Evolutionary conservation across 2,797 vertebrate species (phyloP), one percentile per base, ranked within the genome.

Genomic region (Monodelphis domestica): DNA sequence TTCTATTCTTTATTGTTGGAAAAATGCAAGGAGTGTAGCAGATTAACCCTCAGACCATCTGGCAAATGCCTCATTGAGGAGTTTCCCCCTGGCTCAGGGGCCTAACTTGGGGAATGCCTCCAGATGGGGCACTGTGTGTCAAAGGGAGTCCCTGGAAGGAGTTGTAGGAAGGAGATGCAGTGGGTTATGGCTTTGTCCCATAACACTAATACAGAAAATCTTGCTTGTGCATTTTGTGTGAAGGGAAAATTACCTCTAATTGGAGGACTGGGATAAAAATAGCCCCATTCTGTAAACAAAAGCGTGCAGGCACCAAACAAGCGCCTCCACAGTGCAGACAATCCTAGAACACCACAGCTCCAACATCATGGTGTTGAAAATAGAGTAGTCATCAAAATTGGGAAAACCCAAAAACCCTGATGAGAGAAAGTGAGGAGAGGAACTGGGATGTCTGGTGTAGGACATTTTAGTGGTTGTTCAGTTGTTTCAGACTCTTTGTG

Each of bases 201-300:
- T 78, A 54, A 50, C 12, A 6, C 56, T 7, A 95, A 93, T 59
- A 95, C 93, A 89, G 90, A 91, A 91, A 93, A 93, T 78, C 90
- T 93, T 0, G 1, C 87, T 33, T n/a, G 89, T 52, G 29, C 95
- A 91, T 95, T 93, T 94, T 94, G 54, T 89, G 96, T 1, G 93
- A 96, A 0, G 63, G 96, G 96, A 97, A 97, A 98, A 97, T 93
- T 92, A 94, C 96, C 96, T 97, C 91, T 98, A 98, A 98, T 97
- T 97, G 96, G 95, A 98, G 94, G 95, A 94, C 87, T 96, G 95
- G 28, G 96, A 94, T 98, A 98, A 98, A 98, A 98, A 98, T 98
- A 98, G 17, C 97, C 91, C 0, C 0, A 53, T 92, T 96, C 96
- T 98, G 95, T 97, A 98, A 98, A 97, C 96, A 97, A 93, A 97